Evolutionary conservation across 1,140 invertebrate genomes (phyloP).

Genomic region (Centruroides vittatus): DNA sequence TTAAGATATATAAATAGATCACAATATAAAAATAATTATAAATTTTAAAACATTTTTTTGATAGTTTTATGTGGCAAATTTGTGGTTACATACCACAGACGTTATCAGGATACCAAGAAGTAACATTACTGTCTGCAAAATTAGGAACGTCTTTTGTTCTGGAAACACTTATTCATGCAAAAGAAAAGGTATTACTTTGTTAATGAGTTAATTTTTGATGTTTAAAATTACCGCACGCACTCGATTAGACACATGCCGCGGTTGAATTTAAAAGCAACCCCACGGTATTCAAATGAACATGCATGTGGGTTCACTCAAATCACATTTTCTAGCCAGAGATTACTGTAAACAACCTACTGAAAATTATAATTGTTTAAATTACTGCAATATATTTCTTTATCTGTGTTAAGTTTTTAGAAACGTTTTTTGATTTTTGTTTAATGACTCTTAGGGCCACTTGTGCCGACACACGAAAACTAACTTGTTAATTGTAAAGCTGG

Average conservation of each 20-base stretch:
- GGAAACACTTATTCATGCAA: conserved; percentile 91
- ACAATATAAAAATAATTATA: not conserved
- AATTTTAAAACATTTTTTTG: conserved; percentile 16
- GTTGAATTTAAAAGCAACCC: not conserved
- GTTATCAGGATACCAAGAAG: conserved; percentile 51
- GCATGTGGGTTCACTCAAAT: no score
- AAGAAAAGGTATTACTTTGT: conserved; percentile 58
- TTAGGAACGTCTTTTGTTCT: conserved; percentile 87
- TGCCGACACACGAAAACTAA: no score
- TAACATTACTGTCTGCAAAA: conserved; percentile 70
- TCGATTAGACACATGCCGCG: not conserved
- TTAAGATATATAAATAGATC: not conserved
- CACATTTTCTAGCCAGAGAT: no score
- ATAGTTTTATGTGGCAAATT: conserved; percentile 89
- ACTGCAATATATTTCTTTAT: no score
- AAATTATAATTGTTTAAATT: no score
- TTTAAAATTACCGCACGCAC: not conserved
- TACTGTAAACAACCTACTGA: no score
- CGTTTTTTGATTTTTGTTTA: no score
- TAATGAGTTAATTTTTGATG: no score
- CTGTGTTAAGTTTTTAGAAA: no score
- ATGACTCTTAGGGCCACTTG: no score
- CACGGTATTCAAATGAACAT: no score
- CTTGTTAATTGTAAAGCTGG: no score
- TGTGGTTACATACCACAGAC: conserved; percentile 85